Evolutionary conservation across 2,113 vertebrate species (phyloP).

Genomic region (Pygoscelis antarcticus): DNA sequence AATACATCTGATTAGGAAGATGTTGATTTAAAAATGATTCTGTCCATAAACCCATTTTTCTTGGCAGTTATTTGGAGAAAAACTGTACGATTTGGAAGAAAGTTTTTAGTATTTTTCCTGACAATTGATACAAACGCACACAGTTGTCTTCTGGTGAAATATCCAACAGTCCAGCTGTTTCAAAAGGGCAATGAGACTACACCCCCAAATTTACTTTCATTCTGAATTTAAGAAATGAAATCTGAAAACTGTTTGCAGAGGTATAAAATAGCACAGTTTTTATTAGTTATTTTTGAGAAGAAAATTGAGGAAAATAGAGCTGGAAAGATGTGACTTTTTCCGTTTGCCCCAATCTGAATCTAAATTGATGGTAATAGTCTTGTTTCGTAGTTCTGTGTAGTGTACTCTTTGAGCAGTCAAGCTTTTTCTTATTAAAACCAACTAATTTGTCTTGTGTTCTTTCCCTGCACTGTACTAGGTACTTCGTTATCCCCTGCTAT

Average conservation of each 20-base stretch:
- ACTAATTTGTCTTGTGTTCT: constrained; percentile 29
- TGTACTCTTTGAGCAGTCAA: neutral
- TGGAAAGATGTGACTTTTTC: neutral
- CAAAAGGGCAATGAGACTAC: neutral
- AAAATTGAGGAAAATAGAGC: neutral
- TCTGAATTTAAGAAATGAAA: neutral
- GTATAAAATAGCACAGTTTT: neutral
- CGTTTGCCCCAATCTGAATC: neutral
- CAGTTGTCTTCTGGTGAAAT: neutral
- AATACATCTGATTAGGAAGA: neutral
- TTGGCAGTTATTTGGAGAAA: neutral
- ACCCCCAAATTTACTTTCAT: neutral
- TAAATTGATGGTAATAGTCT: neutral
- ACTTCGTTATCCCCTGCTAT: constrained; percentile 10
- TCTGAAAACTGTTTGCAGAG: neutral
- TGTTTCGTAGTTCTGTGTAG: neutral
- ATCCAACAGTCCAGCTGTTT: neutral
- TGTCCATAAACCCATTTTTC: neutral
- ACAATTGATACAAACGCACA: neutral
- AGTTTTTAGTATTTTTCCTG: neutral
- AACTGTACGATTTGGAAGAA: neutral
- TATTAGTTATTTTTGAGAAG: neutral
- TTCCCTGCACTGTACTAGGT: constrained; percentile 23
- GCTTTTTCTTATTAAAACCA: neutral
- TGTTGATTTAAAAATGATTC: neutral